These are phyloP conservation scores for Phocoena phocoena DNA, from an alignment of 2,113 vertebrate genomes.

Conservation along the genomic window DNA sequence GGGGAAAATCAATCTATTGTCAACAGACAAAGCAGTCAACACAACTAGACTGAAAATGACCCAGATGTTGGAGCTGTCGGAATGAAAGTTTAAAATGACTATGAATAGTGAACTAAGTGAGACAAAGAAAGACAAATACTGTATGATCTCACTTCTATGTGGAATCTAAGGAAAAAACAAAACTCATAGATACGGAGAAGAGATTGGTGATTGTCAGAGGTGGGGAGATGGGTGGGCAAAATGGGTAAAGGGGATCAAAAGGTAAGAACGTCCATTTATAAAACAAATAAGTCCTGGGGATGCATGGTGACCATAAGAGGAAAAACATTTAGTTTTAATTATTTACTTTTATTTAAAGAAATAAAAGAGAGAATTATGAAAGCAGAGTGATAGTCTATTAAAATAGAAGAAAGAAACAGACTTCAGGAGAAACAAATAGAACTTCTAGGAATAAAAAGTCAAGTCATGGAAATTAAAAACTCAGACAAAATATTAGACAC, in stretches of 20 bases:
- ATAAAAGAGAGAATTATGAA: not conserved
- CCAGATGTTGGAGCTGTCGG: not conserved
- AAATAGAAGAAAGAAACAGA: not conserved
- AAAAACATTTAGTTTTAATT: not conserved
- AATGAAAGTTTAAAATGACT: not conserved
- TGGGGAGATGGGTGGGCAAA: not conserved
- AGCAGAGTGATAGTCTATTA: not conserved
- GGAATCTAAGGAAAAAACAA: not conserved
- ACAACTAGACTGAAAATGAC: not conserved
- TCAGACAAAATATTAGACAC: not conserved
- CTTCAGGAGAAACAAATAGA: not conserved
- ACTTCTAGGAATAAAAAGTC: constrained; percentile 12
- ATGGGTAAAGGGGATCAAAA: not conserved
- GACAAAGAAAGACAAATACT: not conserved
- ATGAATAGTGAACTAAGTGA: not conserved
- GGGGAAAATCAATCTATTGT: not conserved
- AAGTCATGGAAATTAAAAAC: not conserved
- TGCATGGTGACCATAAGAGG: not conserved
- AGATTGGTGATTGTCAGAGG: not conserved
- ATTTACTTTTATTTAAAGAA: not conserved
- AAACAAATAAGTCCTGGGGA: not conserved
- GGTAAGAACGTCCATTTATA: not conserved
- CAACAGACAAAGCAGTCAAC: not conserved
- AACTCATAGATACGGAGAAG: not conserved
- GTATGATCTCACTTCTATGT: not conserved